Percentiles rank a stretch among this genome's conserved stretches.
phyloP scores from a whole-genome alignment of 1,140 invertebrate species.

The Heliconius himera region DNA sequence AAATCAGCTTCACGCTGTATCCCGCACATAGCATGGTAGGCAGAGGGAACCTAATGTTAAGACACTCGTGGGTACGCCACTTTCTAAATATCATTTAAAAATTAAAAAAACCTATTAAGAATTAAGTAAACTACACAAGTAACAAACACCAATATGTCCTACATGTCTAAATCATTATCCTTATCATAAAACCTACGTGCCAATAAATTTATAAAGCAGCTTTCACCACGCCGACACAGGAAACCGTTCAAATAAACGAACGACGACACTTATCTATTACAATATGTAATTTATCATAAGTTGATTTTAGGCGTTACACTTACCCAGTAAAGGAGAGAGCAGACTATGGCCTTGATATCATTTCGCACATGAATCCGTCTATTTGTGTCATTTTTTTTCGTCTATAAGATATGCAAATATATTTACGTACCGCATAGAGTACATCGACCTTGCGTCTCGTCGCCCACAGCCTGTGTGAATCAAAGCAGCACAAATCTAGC shows the following conservation, averaged over 20 bases:
- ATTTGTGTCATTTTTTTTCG: conserved; percentile 75
- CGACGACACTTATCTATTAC: conserved; percentile 74
- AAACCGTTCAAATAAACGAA: conserved; percentile 68
- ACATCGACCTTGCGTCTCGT: conserved; percentile 72
- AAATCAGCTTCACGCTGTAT: too few relatives aligned
- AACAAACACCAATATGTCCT: not conserved
- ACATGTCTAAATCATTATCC: conserved; percentile 6
- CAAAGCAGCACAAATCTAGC: conserved; percentile 60
- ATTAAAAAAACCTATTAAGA: not conserved
- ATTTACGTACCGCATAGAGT: conserved; percentile 76
- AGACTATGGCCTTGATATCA: conserved; percentile 73
- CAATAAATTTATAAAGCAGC: conserved; percentile 52
- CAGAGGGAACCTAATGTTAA: too few relatives aligned
- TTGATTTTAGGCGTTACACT: conserved; percentile 79
- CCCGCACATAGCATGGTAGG: too few relatives aligned
- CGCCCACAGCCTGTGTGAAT: conserved; percentile 72
- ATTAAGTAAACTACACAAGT: not conserved
- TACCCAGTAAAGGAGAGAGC: conserved; percentile 78
- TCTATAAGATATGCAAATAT: conserved; percentile 75
- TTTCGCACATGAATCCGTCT: conserved; percentile 64
- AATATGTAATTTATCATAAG: conserved; percentile 79
- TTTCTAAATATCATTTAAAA: not conserved
- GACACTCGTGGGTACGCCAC: too few relatives aligned
- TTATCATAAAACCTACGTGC: conserved; percentile 29
- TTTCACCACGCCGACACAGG: conserved; percentile 71